phyloP scores from a whole-genome alignment of 2,888 invertebrate species.

The Drosophila ochracea region DNA sequence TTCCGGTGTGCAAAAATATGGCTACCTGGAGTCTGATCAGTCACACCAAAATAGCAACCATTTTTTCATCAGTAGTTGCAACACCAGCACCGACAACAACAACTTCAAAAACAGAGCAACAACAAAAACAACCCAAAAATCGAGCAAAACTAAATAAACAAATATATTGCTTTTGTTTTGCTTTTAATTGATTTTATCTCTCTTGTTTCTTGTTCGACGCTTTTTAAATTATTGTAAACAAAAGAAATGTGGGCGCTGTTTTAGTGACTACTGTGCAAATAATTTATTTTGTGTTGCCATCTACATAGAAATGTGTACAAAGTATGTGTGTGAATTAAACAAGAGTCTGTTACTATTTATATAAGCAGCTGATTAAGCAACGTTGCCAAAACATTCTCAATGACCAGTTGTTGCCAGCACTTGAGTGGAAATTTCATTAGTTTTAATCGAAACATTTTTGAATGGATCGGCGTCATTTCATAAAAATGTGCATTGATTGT shows the following conservation, averaged over 20 bases:
- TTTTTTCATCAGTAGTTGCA: constrained; percentile 17
- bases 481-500: neutral
- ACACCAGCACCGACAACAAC: constrained; percentile 1
- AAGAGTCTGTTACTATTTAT: constrained; percentile 32
- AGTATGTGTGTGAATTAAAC: constrained; percentile 4
- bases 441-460: neutral
- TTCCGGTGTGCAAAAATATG: neutral
- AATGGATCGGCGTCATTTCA: neutral
- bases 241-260: constrained; percentile 60
- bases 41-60: constrained; percentile 15
- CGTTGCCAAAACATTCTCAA: constrained; percentile 24
- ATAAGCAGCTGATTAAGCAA: constrained; percentile 51
- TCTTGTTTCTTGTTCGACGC: constrained; percentile 47
- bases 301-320: neutral
- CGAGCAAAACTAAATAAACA: constrained; percentile 43
- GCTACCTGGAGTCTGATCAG: constrained; percentile 5
- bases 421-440: constrained; percentile 16
- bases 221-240: constrained; percentile 76
- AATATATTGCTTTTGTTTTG: constrained; percentile 36
- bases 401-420: constrained; percentile 26
- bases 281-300: constrained; percentile 43
- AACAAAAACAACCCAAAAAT: constrained; percentile 4
- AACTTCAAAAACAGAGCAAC: neutral
- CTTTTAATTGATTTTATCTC: constrained; percentile 25
- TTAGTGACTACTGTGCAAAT: constrained; percentile 72